phyloP scores from a whole-genome alignment of 2,113 vertebrate species.

The Stomatorhinus ivindoensis region DNA sequence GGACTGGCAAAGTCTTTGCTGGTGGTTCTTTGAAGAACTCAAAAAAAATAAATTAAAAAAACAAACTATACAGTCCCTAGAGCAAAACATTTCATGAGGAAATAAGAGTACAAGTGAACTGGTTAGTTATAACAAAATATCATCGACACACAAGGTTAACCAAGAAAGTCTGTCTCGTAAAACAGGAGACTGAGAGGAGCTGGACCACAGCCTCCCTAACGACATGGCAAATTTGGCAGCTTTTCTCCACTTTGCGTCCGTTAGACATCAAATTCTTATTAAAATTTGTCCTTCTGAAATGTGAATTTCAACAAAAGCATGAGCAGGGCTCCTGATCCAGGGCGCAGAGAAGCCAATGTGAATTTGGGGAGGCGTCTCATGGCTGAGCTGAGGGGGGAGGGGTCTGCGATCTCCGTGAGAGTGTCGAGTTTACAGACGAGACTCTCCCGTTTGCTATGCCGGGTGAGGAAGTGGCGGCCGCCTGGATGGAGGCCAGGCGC shows the following conservation, averaged over 20 bases:
- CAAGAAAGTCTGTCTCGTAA: conserved; percentile 16
- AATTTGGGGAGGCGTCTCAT: not conserved
- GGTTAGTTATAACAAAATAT: conserved; percentile 22
- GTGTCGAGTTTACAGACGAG: conserved; percentile 10
- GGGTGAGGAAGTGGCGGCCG: not conserved
- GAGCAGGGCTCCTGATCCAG: not conserved
- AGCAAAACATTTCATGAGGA: conserved; percentile 11
- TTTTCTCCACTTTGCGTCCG: not conserved
- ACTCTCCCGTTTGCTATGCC: not conserved
- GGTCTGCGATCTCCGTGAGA: not conserved
- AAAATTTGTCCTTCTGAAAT: not conserved
- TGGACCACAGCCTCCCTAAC: not conserved
- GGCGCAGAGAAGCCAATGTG: not conserved
- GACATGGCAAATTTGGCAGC: not conserved
- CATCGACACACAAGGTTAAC: conserved; percentile 37
- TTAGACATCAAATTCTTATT: not conserved
- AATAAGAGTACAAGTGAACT: conserved; percentile 21
- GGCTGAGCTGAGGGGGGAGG: not conserved
- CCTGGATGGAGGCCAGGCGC: not conserved
- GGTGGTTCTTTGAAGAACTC: conserved; percentile 63
- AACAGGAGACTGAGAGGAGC: conserved; percentile 10
- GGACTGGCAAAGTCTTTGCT: conserved; percentile 74
- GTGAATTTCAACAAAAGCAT: not conserved
- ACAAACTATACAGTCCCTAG: conserved; percentile 39
- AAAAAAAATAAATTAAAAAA: conserved; percentile 76